Evolutionary conservation across 2,113 vertebrate species (phyloP).

Genomic region (Halcyon senegalensis): DNA sequence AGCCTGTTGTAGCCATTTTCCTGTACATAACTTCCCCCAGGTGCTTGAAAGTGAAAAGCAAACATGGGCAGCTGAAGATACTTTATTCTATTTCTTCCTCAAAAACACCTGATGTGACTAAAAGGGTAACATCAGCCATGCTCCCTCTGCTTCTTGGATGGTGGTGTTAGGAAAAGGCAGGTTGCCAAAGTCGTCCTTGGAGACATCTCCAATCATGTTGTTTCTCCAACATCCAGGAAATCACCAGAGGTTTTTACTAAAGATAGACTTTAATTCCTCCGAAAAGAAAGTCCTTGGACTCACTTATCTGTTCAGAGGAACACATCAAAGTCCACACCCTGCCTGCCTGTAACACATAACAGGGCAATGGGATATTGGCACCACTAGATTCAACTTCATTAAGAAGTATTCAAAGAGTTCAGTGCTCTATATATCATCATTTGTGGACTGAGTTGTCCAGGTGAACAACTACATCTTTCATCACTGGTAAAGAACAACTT

Average conservation of each 20-base stretch:
- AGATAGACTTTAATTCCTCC: background rate
- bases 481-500: background rate
- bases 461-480: background rate
- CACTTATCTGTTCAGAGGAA: background rate
- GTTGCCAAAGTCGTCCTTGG: background rate
- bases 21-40: background rate
- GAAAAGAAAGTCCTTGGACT: background rate
- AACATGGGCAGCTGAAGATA: background rate
- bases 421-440: background rate
- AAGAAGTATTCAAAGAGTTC: background rate
- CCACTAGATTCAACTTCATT: background rate
- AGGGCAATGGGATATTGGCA: background rate
- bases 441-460: background rate
- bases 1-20: background rate
- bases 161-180: background rate
- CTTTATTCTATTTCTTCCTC: background rate
- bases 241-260: background rate
- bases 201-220: background rate
- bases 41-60: background rate
- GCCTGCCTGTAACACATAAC: background rate
- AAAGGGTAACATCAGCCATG: background rate
- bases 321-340: rapidly evolving
- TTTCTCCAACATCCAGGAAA: background rate
- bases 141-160: background rate
- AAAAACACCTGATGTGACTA: background rate